Base-by-base conservation (phyloP, 2,797 vertebrate species). In the Erithacus rubecula region DNA sequence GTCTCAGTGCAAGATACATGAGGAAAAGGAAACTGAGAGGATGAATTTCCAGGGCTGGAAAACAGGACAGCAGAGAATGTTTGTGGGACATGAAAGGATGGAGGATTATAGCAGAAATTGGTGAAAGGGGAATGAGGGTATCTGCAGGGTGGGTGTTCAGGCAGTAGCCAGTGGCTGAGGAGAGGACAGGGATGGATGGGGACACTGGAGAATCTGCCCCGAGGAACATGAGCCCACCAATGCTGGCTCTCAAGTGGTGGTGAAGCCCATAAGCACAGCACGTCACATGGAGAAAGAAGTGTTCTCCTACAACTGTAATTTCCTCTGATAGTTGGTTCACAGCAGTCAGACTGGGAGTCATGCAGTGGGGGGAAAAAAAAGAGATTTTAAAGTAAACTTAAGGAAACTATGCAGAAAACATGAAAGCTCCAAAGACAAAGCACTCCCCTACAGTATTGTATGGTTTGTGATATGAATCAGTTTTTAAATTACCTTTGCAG, bases 181-280 rank as follows among this genome's bases (percentile, higher is more conserved):
- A 23, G 12, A 37, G 23, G 12, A 64, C 18, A 37, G 15, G 39
- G 6, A 27, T 2, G 4, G 55, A 12, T 11, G 26, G 17, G 23
- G 41, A 24, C 23, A 27, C 34, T 47, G 63, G 64, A 62, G 30
- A 47, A 47, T 36, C 17, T 67, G 26, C 44, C 84, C 29, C 0
- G 0, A 44, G 56, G 60, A 71, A 47, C 0, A 0, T 10, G 62
- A 90, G 41, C 53, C 24, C 21, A 5, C 15, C 43, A 10, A 2
- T 21, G 65, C 53, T 72, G 53, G 30, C 46, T 68, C 30, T 37
- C 22, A 3, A 15, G 24, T 2, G 10, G 36, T 23, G 0, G 0
- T 62, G 74, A 37, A 72, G 17, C 67, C 53, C 9, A 1, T 29
- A 29, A 69, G 46, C 2, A 4, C 24, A 30, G 46, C 8, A 1